Conservation (phyloP, 2,113 vertebrate species). For the Xerus inauris region DNA sequence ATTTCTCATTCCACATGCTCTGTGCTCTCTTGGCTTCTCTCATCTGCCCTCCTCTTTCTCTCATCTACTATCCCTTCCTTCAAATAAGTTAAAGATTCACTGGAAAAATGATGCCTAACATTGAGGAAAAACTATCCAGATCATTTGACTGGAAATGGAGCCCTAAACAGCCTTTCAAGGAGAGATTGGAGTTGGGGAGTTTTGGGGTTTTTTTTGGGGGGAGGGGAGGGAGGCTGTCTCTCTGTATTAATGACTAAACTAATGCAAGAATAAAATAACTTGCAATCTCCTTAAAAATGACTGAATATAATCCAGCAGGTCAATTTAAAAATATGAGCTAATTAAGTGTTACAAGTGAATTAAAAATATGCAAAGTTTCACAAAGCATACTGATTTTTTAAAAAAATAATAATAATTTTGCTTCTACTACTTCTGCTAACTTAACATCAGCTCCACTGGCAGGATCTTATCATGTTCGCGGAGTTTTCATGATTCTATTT, state of each 20-base stretch:
- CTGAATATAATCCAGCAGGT: slow-evolving; percentile 53
- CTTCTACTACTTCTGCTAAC: slow-evolving; percentile 48
- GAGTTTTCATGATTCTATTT: slow-evolving; percentile 60
- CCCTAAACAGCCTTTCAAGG: slow-evolving; percentile 10
- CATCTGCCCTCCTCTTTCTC: not conserved
- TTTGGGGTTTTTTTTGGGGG: too few relatives aligned
- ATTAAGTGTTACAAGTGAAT: slow-evolving; percentile 77
- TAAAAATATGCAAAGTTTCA: slow-evolving; percentile 76
- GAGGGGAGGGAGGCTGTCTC: not conserved
- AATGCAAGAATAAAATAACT: slow-evolving; percentile 24
- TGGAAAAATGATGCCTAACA: not conserved
- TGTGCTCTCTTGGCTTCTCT: not conserved
- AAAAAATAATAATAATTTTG: slow-evolving; percentile 55
- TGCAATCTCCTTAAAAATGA: slow-evolving; percentile 48
- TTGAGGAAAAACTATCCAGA: not conserved
- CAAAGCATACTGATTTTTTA: slow-evolving; percentile 69
- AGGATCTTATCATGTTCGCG: slow-evolving; percentile 40
- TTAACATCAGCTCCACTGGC: slow-evolving; percentile 62
- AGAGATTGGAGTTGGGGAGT: not conserved
- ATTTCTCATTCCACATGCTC: not conserved
- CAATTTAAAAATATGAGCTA: slow-evolving; percentile 74
- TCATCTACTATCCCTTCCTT: not conserved
- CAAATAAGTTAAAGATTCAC: not conserved
- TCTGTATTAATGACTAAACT: slow-evolving; percentile 24
- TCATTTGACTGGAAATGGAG: slow-evolving; percentile 24